A percentile compares a stretch with the other conserved stretches of the same genome.
These are phyloP conservation scores for Brachionus asplanchnoidis DNA, from an alignment of 1,140 invertebrate species.

Conservation along the genomic window DNA sequence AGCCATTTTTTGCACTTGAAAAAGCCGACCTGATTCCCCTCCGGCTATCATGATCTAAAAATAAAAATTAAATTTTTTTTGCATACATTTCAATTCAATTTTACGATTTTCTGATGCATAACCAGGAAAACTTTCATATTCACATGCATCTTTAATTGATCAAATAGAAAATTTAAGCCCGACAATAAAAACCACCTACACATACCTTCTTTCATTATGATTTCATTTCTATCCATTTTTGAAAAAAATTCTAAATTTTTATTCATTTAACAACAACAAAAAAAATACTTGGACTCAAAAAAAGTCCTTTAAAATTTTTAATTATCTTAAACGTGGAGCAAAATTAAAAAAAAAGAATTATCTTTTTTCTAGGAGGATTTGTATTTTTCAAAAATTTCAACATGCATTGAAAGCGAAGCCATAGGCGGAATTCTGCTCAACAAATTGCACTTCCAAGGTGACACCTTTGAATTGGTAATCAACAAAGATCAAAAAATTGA, in stretches of 20 bases:
- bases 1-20: too few relatives aligned
- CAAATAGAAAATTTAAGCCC: background rate
- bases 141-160: background rate
- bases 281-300: background rate
- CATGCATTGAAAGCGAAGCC: slow-evolving; percentile 35
- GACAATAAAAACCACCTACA: background rate
- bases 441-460: slow-evolving; percentile 8
- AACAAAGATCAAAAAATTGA: slow-evolving; percentile 28
- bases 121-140: background rate
- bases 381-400: slow-evolving; percentile 39
- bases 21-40: too few relatives aligned
- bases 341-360: background rate
- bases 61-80: background rate
- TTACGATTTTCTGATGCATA: background rate
- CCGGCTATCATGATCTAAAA: background rate
- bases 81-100: background rate
- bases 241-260: background rate
- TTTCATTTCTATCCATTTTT: background rate
- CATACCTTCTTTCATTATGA: background rate
- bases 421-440: slow-evolving; percentile 34
- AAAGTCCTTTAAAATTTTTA: background rate
- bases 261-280: background rate
- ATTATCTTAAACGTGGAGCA: background rate
- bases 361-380: slow-evolving; percentile 33
- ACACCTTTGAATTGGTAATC: background rate